phyloP scores from a whole-genome alignment of 2,113 vertebrate genomes.

The pig (Sus scrofa) region T2T-Sscrofa CM000827.6:83111501-83112000 shows the following conservation, averaged over 20 bases:
- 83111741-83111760: background rate
- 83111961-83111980: background rate
- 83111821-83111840: background rate
- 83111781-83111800: fast-evolving
- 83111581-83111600: too few species aligned
- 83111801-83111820: background rate
- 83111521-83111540: too few species aligned
- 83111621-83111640: too few species aligned
- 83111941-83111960: fast-evolving
- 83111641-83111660: too few species aligned
- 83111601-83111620: too few species aligned
- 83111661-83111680: too few species aligned
- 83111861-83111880: fast-evolving
- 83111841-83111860: fast-evolving
- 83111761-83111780: fast-evolving
- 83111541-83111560: too few species aligned
- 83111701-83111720: background rate
- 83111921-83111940: too few species aligned
- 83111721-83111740: background rate
- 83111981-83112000: background rate
- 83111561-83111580: too few species aligned
- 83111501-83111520: too few species aligned
- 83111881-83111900: background rate
- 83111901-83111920: background rate
- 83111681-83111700: too few species aligned